These are phyloP conservation scores for Aptenodytes patagonicus DNA, from an alignment of 2,113 vertebrate genomes.

Conservation along the genomic window DNA sequence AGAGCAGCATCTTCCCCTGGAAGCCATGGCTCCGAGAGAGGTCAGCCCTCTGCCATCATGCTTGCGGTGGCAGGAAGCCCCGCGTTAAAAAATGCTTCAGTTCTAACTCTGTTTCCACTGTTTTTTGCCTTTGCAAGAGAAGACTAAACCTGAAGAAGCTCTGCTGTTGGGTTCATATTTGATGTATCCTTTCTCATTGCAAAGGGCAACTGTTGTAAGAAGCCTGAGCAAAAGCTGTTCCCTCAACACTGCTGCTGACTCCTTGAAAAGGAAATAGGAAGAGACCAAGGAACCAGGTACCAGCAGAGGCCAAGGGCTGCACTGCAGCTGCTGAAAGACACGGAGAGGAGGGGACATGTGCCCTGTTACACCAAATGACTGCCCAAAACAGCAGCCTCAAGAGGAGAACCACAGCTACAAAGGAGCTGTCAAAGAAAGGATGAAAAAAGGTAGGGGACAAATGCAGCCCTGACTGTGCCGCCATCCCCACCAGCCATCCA, in stretches of 20 bases:
- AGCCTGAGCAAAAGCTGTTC: neutral
- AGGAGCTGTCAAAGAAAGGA: neutral
- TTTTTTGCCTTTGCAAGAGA: neutral
- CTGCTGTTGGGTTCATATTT: neutral
- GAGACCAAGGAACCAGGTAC: neutral
- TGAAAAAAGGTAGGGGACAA: neutral
- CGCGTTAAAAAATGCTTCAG: neutral
- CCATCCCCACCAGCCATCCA: neutral
- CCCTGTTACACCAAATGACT: neutral
- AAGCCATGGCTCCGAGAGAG: neutral
- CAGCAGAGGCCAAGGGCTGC: neutral
- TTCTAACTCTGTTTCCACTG: neutral
- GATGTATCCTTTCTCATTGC: neutral
- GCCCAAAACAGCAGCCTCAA: neutral
- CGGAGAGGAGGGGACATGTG: neutral
- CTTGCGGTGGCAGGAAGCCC: neutral
- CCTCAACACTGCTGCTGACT: neutral
- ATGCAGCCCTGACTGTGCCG: neutral
- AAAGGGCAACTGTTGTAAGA: neutral
- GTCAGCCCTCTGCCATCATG: neutral
- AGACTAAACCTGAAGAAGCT: neutral
- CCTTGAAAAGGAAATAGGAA: neutral
- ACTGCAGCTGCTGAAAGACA: neutral
- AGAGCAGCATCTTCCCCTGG: neutral
- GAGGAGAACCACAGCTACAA: neutral